Percentiles rank a stretch among this genome's conserved stretches.
Conservation (phyloP, 2,113 vertebrate species). For the Mesoclemmys tuberculata region DNA sequence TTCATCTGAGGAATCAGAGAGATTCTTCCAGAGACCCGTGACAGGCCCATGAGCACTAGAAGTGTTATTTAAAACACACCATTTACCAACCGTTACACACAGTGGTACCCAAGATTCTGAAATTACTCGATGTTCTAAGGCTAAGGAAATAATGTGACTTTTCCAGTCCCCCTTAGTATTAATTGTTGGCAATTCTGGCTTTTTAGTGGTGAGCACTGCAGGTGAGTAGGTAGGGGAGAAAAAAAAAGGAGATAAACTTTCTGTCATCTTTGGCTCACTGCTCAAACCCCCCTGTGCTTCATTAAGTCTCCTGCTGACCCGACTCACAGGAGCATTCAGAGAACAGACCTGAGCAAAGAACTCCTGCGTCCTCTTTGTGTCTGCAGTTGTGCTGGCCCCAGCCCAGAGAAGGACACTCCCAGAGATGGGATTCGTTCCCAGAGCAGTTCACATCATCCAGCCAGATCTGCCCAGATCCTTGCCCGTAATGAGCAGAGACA, state of each 20-base stretch:
- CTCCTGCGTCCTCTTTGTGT: conserved; percentile 71
- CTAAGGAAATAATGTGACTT: too few species aligned
- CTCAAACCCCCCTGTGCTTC: too few species aligned
- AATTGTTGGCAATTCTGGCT: too few species aligned
- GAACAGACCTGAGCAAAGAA: conserved; percentile 69
- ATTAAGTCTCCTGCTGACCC: accelerated
- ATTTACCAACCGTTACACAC: neutral
- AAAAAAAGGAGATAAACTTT: too few species aligned
- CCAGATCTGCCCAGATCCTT: conserved; percentile 63
- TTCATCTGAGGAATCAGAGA: neutral
- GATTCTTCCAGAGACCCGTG: neutral
- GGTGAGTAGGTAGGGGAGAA: too few species aligned
- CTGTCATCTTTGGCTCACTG: too few species aligned
- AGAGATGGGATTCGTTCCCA: conserved; percentile 56
- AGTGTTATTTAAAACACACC: neutral
- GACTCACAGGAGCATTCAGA: neutral
- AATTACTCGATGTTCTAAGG: too few species aligned
- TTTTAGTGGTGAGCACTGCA: too few species aligned
- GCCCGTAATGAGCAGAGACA: conserved; percentile 36
- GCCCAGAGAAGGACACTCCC: conserved; percentile 51
- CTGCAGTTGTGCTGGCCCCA: conserved; percentile 61
- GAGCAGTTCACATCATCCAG: conserved; percentile 57
- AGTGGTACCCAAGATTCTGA: too few species aligned
- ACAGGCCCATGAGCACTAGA: too few species aligned
- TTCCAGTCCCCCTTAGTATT: too few species aligned